phyloP scores from a whole-genome alignment of 2,113 vertebrate genomes.

The Silurus meridionalis region DNA sequence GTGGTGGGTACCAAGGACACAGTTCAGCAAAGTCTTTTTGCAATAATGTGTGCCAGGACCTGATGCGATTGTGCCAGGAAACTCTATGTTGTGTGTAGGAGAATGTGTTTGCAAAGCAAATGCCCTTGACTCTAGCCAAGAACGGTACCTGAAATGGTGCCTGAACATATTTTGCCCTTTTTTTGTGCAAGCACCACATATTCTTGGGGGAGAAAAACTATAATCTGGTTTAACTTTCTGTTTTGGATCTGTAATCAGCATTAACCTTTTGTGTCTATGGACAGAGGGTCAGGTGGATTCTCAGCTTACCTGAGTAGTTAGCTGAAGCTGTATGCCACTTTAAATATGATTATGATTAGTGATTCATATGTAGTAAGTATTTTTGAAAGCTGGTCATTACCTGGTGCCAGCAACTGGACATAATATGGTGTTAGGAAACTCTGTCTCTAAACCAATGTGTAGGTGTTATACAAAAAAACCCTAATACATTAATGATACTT shows the following conservation, averaged over 20 bases:
- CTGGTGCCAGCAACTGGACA: neutral
- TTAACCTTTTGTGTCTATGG: neutral
- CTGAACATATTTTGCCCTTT: neutral
- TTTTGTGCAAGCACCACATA: neutral
- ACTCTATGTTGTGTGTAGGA: neutral
- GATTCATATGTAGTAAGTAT: neutral
- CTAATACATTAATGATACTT: neutral
- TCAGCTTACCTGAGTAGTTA: neutral
- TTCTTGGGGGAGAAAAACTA: neutral
- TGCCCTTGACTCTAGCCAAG: neutral
- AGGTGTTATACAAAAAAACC: too few species aligned
- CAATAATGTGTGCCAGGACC: neutral
- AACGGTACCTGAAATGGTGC: too few species aligned
- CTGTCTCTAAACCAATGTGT: neutral
- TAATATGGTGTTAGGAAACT: neutral
- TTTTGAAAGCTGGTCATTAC: neutral
- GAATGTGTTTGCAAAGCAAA: neutral
- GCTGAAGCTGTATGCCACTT: neutral
- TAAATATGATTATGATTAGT: neutral
- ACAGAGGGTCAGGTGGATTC: neutral
- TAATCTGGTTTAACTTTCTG: neutral
- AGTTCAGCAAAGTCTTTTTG: neutral
- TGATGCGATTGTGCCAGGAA: neutral
- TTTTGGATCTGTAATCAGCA: neutral
- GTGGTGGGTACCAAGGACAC: neutral